A percentile compares a stretch with the other conserved stretches of the same genome.
These are phyloP conservation scores for Saccostrea glomerata DNA, from an alignment of 1,140 invertebrate genomes.

Conservation along the genomic window DNA sequence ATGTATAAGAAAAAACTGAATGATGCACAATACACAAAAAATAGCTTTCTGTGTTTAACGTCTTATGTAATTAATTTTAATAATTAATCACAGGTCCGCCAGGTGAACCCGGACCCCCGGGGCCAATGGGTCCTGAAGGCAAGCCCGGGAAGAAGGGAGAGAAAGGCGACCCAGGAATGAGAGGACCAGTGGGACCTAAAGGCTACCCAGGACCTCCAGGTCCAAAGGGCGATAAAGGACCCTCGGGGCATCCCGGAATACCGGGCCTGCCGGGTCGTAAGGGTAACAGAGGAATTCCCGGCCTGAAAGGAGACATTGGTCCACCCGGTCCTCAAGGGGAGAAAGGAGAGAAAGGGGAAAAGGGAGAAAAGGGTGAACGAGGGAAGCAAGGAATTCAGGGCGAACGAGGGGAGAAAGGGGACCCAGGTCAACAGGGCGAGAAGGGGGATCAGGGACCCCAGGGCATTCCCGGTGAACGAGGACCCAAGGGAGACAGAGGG, in stretches of 20 bases:
- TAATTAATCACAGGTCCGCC: not conserved
- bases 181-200: constrained; percentile 21
- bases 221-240: constrained; percentile 9
- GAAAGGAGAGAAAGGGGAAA: constrained; percentile 32
- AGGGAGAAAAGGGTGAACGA: not conserved
- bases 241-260: not conserved
- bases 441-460: not conserved
- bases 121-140: constrained; percentile 21
- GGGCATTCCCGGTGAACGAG: not conserved
- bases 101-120: not conserved
- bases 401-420: constrained; percentile 5
- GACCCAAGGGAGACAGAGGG: not conserved
- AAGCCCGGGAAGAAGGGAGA: constrained; percentile 35
- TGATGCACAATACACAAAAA: too few relatives aligned
- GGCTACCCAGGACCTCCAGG: constrained; percentile 16
- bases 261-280: not conserved
- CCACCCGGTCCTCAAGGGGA: not conserved
- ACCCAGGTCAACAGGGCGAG: constrained; percentile 11
- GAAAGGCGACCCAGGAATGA: constrained; percentile 15
- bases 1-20: too few relatives aligned
- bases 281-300: not conserved
- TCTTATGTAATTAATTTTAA: not conserved
- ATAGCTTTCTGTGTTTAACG: too few relatives aligned
- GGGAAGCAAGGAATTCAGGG: not conserved
- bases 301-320: not conserved